Base-by-base conservation (phyloP, 2,113 vertebrate species). In the Lynx canadensis region DNA sequence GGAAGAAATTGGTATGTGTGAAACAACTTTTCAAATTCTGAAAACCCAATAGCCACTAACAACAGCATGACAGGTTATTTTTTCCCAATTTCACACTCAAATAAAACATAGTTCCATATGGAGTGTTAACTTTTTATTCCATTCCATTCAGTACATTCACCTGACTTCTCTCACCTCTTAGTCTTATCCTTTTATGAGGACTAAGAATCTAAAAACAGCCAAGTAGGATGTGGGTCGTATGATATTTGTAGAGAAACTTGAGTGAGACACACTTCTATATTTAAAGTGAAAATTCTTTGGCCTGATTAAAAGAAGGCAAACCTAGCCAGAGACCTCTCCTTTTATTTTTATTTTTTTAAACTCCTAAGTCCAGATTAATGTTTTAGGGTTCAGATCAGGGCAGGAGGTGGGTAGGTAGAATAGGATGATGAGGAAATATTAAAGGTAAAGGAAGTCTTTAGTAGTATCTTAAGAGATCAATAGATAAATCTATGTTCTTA, bases 241-340 rank as follows among this genome's bases (percentile, higher is more conserved):
- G 93, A 36, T 90, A 63, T 87, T 96, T 96, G 57, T 57, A 92
- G 74, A 94, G 87, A 95, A 85, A 68, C 86, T 88, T 90, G 76
- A 94, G 83, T 76, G 80, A 92, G 82, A 90, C 71, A 65, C 48
- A n/a, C 14, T 93, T 96, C 92, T 98, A 97, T 97, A 97, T 97
- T 97, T 97, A 97, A 97, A 92, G 84, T 87, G 94, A 91, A 73
- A 97, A 96, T 81, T 79, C 21, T 95, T 97, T 97, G 84, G 31
- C 96, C 97, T 97, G 29, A 98, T 96, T 97, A 97, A 92, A 27
- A 91, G 33, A 18, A 38, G 38, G 7, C 74, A 11, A 96, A 90
- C 89, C 33, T 52, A 89, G 86, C n/a, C 68, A 48, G 97, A 97
- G 50, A 13, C 57, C 48, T 80, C 16, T 80, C 31, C 27, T 92